Percentiles rank a stretch among this genome's conserved stretches.
Conservation (phyloP, 1,140 invertebrate species). For the Ericerus pela region DNA sequence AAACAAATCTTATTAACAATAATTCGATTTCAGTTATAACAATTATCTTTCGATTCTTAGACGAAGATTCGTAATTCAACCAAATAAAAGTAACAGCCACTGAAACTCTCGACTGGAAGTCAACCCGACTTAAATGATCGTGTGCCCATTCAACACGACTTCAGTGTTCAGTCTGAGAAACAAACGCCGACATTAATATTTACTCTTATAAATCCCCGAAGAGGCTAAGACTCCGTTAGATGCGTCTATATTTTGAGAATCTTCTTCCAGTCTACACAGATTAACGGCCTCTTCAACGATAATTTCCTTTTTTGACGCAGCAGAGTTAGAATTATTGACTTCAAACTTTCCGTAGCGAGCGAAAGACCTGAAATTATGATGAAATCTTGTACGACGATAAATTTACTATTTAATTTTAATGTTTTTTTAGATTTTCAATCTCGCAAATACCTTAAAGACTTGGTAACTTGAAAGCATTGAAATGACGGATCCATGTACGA, state of each 20-base stretch:
- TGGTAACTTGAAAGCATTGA: slow-evolving; percentile 58
- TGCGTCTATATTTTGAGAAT: slow-evolving; percentile 54
- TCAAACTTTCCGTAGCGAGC: slow-evolving; percentile 73
- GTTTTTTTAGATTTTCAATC: too few species aligned
- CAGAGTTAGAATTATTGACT: slow-evolving; percentile 78
- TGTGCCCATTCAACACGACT: slow-evolving; percentile 90
- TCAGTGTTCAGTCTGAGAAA: slow-evolving; percentile 58
- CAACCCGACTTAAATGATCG: slow-evolving; percentile 66
- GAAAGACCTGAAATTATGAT: slow-evolving; percentile 57
- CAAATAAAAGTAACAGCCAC: slow-evolving; percentile 72
- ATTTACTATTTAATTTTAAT: too few species aligned
- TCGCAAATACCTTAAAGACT: slow-evolving; percentile 50
- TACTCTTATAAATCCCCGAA: neutral
- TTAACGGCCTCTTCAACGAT: slow-evolving; percentile 64
- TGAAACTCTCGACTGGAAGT: slow-evolving; percentile 63
- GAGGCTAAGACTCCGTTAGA: neutral
- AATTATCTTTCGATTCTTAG: neutral
- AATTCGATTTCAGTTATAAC: too few species aligned
- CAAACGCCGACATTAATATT: slow-evolving; percentile 14
- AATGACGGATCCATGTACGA: slow-evolving; percentile 39
- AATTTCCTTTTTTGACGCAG: slow-evolving; percentile 55
- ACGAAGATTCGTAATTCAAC: slow-evolving; percentile 19
- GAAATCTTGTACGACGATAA: too few species aligned
- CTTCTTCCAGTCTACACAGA: slow-evolving; percentile 72
- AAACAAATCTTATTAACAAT: too few species aligned